phyloP scores from a whole-genome alignment of 2,888 invertebrate species.

The Smittia aterrima region DNA sequence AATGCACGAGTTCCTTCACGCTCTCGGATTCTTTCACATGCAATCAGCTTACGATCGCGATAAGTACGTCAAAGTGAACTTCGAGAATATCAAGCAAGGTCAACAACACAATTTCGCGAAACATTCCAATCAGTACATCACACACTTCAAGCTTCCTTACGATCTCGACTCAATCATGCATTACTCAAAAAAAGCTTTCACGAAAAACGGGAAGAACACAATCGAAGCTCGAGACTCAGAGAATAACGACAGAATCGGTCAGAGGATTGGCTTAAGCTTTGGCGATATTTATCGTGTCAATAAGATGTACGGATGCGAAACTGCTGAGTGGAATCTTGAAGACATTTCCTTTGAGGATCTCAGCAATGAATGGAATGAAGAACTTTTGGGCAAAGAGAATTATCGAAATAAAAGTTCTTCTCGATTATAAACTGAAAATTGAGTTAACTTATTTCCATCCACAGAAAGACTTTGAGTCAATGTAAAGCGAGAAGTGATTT shows the following conservation, averaged over 20 bases:
- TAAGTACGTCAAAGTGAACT: slow-evolving; percentile 58
- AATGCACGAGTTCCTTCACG: slow-evolving; percentile 70
- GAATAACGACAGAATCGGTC: background rate
- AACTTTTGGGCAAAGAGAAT: too few species aligned
- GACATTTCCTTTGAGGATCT: background rate
- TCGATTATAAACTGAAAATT: too few species aligned
- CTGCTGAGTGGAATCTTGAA: background rate
- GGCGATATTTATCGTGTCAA: slow-evolving; percentile 21
- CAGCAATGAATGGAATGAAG: too few species aligned
- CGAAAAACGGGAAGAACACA: slow-evolving; percentile 51
- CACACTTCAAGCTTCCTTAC: slow-evolving; percentile 60
- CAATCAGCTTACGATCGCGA: slow-evolving; percentile 70
- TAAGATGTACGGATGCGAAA: slow-evolving; percentile 28
- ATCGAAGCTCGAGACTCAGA: slow-evolving; percentile 47
- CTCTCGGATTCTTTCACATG: slow-evolving; percentile 69
- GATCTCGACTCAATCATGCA: slow-evolving; percentile 61
- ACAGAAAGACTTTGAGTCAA: too few species aligned
- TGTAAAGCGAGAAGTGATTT: too few species aligned
- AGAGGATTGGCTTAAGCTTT: background rate
- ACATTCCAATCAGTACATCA: background rate
- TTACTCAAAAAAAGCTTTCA: slow-evolving; percentile 53
- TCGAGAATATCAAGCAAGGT: slow-evolving; percentile 8
- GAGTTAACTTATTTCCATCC: too few species aligned
- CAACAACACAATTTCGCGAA: background rate
- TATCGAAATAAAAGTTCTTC: too few species aligned